Evolutionary conservation across 2,113 vertebrate genomes (phyloP).

Genomic region (Melierax canorus): DNA sequence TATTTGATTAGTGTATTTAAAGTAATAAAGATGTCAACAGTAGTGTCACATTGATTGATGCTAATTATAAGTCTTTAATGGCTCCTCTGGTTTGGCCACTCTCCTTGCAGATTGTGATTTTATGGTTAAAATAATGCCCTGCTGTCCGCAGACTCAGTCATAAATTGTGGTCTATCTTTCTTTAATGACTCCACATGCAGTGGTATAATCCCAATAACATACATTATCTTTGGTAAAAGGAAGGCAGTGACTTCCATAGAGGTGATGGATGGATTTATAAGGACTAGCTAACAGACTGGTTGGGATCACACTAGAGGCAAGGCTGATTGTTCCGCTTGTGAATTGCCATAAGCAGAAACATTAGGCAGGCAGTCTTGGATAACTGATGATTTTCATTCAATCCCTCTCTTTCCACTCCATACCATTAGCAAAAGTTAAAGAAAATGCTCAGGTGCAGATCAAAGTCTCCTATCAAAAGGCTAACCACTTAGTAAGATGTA

Average conservation of each 20-base stretch:
- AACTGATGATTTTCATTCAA: conserved; percentile 50
- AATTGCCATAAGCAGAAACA: conserved; percentile 1
- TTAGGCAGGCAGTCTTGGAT: not conserved
- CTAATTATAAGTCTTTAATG: conserved; percentile 78
- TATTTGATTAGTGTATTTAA: conserved; percentile 80
- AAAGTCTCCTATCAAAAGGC: not conserved
- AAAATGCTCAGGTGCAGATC: not conserved
- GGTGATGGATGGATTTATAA: conserved; percentile 68
- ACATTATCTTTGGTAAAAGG: conserved; percentile 71
- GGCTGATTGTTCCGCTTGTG: not conserved
- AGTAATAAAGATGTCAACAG: conserved; percentile 78
- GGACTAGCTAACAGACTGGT: conserved; percentile 34
- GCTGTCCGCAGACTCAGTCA: conserved; percentile 63
- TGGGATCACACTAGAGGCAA: conserved; percentile 45
- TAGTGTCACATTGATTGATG: conserved; percentile 76
- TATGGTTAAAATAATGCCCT: conserved; percentile 78
- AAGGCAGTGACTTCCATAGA: conserved; percentile 60
- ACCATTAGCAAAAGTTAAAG: not conserved
- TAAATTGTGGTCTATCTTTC: conserved; percentile 75
- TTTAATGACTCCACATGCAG: conserved; percentile 68
- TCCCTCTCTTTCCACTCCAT: not conserved
- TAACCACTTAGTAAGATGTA: not conserved
- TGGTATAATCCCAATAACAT: conserved; percentile 70
- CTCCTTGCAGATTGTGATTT: conserved; percentile 72
- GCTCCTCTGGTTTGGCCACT: conserved; percentile 69